Percentiles rank a stretch among this genome's conserved stretches.
Conservation (phyloP, 2,113 vertebrate species). For the Nettapus auritus region DNA sequence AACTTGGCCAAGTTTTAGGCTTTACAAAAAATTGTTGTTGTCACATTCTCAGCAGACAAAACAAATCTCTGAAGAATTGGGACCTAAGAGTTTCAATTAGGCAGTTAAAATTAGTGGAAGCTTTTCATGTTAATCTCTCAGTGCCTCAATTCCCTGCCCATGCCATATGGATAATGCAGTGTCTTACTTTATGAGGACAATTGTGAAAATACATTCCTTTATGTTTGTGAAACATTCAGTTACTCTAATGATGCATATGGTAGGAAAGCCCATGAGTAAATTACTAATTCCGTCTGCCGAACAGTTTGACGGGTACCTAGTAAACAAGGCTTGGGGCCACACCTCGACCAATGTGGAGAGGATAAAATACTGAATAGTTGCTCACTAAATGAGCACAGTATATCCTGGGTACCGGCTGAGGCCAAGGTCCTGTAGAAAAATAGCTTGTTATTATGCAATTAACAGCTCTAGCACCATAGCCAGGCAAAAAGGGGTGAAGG, state of each 20-base stretch:
- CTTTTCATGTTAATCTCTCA: neutral
- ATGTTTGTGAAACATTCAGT: conserved; percentile 34
- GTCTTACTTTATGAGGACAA: neutral
- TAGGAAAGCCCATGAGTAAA: conserved; percentile 11
- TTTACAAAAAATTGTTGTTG: neutral
- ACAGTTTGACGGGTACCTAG: neutral
- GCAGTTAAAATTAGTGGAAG: conserved; percentile 7
- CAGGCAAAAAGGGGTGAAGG: neutral
- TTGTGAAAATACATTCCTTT: conserved; percentile 39
- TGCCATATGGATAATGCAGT: neutral
- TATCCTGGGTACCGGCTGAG: conserved; percentile 34
- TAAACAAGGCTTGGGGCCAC: conserved; percentile 21
- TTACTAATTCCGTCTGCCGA: neutral
- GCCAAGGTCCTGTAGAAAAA: neutral
- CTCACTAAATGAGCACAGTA: neutral
- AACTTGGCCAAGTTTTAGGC: neutral
- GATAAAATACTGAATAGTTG: neutral
- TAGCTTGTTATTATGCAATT: conserved; percentile 21
- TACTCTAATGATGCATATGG: neutral
- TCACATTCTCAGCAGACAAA: neutral
- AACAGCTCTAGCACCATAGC: neutral
- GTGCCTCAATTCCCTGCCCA: neutral
- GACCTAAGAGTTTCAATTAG: neutral
- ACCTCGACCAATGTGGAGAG: neutral
- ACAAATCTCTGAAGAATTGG: neutral